A percentile compares a stretch with the other conserved stretches of the same genome.
Evolutionary conservation across 2,797 vertebrate genomes (phyloP).

Genomic region (Dendrocincla tyrannina): DNA sequence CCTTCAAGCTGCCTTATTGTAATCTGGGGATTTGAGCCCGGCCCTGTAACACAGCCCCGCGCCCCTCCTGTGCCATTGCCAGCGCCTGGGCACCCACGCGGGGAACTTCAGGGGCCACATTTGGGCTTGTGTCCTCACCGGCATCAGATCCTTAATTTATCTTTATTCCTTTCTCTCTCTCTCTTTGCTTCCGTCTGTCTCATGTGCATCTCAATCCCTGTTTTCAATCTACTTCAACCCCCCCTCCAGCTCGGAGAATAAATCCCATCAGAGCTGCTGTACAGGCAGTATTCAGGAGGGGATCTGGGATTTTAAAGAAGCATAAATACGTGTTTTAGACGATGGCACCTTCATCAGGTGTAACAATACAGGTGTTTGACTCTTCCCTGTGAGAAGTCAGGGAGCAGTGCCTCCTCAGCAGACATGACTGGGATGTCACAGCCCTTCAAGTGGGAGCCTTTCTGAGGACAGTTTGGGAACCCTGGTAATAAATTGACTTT

Average conservation of each 20-base stretch:
- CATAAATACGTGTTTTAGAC: background rate
- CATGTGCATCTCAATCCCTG: background rate
- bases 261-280: background rate
- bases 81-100: background rate
- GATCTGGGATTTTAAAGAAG: background rate
- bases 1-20: constrained; percentile 64
- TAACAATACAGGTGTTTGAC: background rate
- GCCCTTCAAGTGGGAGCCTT: background rate
- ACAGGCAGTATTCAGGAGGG: background rate
- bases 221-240: background rate
- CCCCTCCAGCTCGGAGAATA: background rate
- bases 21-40: constrained; percentile 19
- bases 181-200: background rate
- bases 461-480: background rate
- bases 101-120: background rate
- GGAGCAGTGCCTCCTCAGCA: background rate
- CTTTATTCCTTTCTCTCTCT: background rate
- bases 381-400: background rate
- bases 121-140: background rate
- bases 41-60: background rate
- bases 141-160: background rate
- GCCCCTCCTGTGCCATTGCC: fast-evolving
- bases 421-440: background rate
- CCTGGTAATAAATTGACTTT: background rate
- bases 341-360: background rate